These are phyloP conservation scores for Thripadectes ignobilis DNA, from an alignment of 2,797 vertebrate genomes.

Conservation along the genomic window DNA sequence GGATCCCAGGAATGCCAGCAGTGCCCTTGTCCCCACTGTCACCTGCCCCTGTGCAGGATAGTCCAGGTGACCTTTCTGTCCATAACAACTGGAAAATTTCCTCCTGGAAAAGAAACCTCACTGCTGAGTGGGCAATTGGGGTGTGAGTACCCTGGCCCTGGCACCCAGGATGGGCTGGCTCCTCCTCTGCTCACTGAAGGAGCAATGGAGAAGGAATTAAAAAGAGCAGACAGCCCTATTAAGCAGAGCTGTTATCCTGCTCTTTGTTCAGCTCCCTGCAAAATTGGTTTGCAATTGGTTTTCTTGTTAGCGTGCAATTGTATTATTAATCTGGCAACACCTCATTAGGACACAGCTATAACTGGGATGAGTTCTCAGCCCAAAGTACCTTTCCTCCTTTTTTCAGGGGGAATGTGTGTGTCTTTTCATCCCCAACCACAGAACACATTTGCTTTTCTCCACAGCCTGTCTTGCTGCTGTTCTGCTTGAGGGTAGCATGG, in stretches of 20 bases:
- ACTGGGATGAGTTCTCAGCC: not conserved
- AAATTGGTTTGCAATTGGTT: not conserved
- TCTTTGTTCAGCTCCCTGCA: not conserved
- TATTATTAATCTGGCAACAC: not conserved
- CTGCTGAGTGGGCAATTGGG: not conserved
- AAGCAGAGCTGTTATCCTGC: not conserved
- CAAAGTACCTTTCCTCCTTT: not conserved
- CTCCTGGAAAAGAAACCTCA: not conserved
- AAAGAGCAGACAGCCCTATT: not conserved
- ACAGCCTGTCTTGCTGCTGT: fast-evolving
- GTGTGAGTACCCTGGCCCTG: not conserved
- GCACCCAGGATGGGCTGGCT: not conserved
- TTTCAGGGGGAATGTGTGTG: fast-evolving
- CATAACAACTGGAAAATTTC: not conserved
- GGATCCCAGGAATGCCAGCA: not conserved
- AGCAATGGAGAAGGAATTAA: not conserved
- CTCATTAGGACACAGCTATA: not conserved
- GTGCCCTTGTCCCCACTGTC: not conserved
- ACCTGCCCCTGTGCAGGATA: not conserved
- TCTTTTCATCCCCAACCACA: not conserved
- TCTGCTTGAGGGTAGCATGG: not conserved
- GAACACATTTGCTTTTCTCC: not conserved
- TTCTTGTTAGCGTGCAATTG: not conserved
- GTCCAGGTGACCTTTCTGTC: not conserved
- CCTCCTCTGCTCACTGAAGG: not conserved